A percentile compares a stretch with the other conserved stretches of the same genome.
phyloP scores from a whole-genome alignment of 23 tunicate species.

The Styela plicata region DNA sequence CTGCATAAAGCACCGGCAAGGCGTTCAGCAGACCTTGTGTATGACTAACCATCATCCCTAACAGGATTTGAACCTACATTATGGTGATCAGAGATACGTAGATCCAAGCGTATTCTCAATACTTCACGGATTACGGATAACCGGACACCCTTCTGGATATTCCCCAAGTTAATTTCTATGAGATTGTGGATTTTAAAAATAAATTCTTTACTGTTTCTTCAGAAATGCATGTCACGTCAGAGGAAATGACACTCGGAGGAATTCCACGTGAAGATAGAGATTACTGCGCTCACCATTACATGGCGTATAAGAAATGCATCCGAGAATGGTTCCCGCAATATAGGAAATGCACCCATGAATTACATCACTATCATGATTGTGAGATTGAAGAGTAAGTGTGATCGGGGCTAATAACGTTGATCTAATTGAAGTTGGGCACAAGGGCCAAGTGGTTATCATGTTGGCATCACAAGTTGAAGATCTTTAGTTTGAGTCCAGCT shows the following conservation, averaged over 20 bases:
- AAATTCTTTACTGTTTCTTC: background rate
- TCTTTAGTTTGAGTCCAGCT: too few relatives aligned
- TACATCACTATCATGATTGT: constrained; percentile 63
- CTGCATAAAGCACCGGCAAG: too few relatives aligned
- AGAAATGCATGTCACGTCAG: constrained; percentile 74
- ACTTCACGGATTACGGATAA: too few relatives aligned
- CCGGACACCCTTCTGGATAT: too few relatives aligned
- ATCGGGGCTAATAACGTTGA: too few relatives aligned
- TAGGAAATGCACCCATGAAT: constrained; percentile 30
- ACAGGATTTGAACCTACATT: too few relatives aligned
- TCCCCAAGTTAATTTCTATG: background rate
- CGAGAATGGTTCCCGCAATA: constrained; percentile 76
- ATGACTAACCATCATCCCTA: background rate
- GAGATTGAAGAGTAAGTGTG: constrained; percentile 72
- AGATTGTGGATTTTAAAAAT: background rate
- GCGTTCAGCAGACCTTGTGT: background rate
- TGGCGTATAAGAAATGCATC: constrained; percentile 61
- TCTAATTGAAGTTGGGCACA: too few relatives aligned
- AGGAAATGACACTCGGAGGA: constrained; percentile 68
- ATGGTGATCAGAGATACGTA: too few relatives aligned
- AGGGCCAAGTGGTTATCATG: too few relatives aligned
- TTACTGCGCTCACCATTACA: constrained; percentile 74
- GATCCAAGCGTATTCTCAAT: too few relatives aligned
- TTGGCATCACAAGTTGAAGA: too few relatives aligned
- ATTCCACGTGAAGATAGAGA: constrained; percentile 46